Evolutionary conservation across 2,113 vertebrate species (phyloP).

Genomic region (Indicator indicator): DNA sequence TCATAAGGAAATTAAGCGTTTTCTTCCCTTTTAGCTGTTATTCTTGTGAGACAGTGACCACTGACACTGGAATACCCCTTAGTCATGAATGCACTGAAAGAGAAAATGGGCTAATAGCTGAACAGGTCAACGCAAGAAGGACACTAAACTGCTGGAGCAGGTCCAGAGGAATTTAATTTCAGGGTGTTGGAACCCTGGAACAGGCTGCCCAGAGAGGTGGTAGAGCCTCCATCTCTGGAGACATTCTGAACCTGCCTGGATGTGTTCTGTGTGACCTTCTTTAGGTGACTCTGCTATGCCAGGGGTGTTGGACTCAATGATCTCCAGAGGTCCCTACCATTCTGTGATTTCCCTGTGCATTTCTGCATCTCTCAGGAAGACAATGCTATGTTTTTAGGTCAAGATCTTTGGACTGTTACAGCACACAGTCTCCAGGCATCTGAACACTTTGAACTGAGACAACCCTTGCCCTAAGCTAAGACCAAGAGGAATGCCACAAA

Average conservation of each 20-base stretch:
- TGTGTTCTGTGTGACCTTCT: too few relatives aligned
- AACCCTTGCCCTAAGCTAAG: background rate
- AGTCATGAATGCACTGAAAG: background rate
- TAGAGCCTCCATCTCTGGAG: too few relatives aligned
- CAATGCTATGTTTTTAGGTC: background rate
- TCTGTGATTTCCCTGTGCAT: background rate
- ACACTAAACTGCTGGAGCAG: too few relatives aligned
- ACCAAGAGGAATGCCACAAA: slow-evolving; percentile 27
- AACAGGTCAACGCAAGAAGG: too few relatives aligned
- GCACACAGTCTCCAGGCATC: background rate
- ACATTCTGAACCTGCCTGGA: too few relatives aligned
- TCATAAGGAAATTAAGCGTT: background rate
- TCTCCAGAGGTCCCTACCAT: too few relatives aligned
- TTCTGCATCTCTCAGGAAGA: background rate
- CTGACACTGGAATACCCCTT: background rate
- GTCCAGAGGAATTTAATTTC: too few relatives aligned
- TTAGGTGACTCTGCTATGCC: too few relatives aligned
- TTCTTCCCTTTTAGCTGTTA: background rate
- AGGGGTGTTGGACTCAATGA: too few relatives aligned
- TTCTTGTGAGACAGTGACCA: background rate
- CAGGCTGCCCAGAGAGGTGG: too few relatives aligned
- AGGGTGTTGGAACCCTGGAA: too few relatives aligned
- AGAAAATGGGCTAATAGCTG: background rate
- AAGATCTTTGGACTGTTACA: background rate
- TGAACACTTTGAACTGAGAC: background rate